Evolutionary conservation across 1,140 invertebrate genomes (phyloP).

Genomic region (Wiebesia pumilae): DNA sequence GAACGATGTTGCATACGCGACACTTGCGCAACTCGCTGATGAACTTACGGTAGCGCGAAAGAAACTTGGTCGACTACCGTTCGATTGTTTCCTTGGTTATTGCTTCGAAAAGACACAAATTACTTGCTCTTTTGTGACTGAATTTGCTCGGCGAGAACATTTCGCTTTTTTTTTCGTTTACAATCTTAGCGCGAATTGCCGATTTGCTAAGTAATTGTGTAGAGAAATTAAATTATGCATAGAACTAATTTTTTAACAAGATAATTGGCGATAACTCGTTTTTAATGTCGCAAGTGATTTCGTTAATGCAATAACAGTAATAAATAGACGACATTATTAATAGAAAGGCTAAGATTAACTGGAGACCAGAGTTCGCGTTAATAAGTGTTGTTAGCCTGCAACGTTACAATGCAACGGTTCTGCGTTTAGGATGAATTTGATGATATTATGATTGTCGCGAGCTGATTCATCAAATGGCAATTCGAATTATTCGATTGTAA

Average conservation of each 20-base stretch:
- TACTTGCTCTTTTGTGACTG: neutral
- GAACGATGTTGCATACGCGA: constrained; percentile 38
- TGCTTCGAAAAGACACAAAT: neutral
- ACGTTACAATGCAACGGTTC: neutral
- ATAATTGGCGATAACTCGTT: neutral
- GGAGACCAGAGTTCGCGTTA: neutral
- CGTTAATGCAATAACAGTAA: neutral
- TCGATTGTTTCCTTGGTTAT: constrained; percentile 13
- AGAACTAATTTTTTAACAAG: neutral
- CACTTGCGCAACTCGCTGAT: constrained; percentile 20
- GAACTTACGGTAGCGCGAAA: constrained; percentile 9
- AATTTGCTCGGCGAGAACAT: neutral
- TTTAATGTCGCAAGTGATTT: neutral
- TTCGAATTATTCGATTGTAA: too few relatives aligned
- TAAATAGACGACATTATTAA: neutral
- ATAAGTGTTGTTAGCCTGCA: neutral
- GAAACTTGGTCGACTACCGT: constrained; percentile 4
- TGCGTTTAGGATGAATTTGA: neutral
- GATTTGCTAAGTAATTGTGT: neutral
- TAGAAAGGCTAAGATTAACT: neutral
- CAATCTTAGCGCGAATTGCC: neutral
- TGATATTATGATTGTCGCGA: neutral
- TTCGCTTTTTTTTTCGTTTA: neutral
- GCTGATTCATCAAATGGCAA: too few relatives aligned
- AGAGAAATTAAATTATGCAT: neutral